Base-by-base conservation (phyloP, 2,888 invertebrate genomes). In the Pseudoips prasinana region DNA sequence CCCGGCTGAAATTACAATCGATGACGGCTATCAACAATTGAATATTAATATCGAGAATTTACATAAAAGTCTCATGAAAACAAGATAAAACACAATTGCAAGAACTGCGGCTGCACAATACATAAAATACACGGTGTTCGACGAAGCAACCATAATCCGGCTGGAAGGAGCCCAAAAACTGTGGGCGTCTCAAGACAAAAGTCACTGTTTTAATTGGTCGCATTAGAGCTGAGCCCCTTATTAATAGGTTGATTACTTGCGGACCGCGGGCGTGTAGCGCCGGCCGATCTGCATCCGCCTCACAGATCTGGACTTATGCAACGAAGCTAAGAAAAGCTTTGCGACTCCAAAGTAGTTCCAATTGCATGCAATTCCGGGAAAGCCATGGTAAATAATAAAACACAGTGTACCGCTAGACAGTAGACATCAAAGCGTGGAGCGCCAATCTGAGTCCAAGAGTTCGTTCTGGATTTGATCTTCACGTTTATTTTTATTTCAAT, bases 221-320 rank as follows among this genome's bases (percentile, higher is more conserved):
- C 59, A 85, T 88, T 87, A 86, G 68, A 67, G 71, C 66, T 79
- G 72, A 88, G 73, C 88, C 72, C 74, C 73, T 76, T 87, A 88
- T 87, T 85, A 88, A 88, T 88, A 83, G 87, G 83, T 81, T 81
- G 87, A 85, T 88, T 87, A 85, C 73, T 78, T 74, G 80, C 74
- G 80, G 83, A 73, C 71, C 73, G 70, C 56, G 64, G 54, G 48
- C 32, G 45, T 35, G 44, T 30, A 18, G 30, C 36, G 37, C 31
- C 32, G 37, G 39, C 47, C 48, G 46, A 50, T 51, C 46, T 54
- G 55, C 61, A 61, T 59, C 56, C 53, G 49, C 61, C 48, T 58
- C 54, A 46, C 49, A 48, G 46, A 49, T 48, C 55, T 58, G 56
- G 46, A 60, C 57, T 68, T 73, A 72, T 64, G 64, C 69, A 71